Conservation (phyloP, 2,888 invertebrate genomes). For the Trachelus stipa region DNA sequence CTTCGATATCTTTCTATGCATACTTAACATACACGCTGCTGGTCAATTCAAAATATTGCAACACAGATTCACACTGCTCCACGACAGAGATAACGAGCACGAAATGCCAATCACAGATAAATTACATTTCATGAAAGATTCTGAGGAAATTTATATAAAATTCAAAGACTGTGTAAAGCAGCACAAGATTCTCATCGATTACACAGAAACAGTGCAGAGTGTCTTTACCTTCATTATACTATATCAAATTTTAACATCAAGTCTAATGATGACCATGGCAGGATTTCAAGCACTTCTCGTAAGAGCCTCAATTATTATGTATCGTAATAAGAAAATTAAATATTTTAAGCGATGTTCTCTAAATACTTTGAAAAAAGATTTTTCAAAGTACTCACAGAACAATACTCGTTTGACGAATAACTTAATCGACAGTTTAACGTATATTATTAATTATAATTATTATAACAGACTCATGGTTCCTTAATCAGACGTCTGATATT, state of each 20-base stretch:
- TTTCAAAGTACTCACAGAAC: not conserved
- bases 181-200: constrained; percentile 33
- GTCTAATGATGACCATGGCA: constrained; percentile 37
- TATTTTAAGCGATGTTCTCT: too few relatives aligned
- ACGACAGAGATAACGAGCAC: constrained; percentile 1
- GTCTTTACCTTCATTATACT: constrained; percentile 32
- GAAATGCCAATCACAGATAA: too few relatives aligned
- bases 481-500: too few relatives aligned
- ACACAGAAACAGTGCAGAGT: constrained; percentile 29
- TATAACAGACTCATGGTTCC: too few relatives aligned
- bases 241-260: constrained; percentile 33
- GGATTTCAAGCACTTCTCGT: constrained; percentile 42
- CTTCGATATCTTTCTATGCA: constrained; percentile 42
- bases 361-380: too few relatives aligned
- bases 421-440: too few relatives aligned
- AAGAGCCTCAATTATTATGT: constrained; percentile 11
- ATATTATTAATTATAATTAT: too few relatives aligned
- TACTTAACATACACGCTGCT: constrained; percentile 35
- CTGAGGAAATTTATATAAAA: not conserved
- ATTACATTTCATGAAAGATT: constrained; percentile 1
- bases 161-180: constrained; percentile 22
- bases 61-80: constrained; percentile 28
- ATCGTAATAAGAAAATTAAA: not conserved
- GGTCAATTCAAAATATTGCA: constrained; percentile 45
- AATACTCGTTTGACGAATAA: too few relatives aligned